Conservation (phyloP, 2,113 vertebrate species). For the Marcusenius ussheri region DNA sequence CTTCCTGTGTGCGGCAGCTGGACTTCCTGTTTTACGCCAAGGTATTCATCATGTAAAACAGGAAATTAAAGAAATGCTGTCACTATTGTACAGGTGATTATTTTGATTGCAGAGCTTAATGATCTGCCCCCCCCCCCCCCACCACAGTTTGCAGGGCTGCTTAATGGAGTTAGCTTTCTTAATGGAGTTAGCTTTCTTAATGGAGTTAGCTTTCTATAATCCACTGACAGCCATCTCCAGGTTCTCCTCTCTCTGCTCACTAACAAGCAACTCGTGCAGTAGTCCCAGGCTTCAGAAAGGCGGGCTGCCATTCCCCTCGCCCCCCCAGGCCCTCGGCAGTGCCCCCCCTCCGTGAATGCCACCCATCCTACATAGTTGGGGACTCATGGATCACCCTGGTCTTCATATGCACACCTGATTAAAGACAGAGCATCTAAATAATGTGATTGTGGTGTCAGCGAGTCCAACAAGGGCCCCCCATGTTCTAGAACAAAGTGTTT, state of each 20-base stretch:
- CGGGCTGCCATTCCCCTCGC: neutral
- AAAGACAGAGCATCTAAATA: neutral
- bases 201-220: conserved; percentile 4
- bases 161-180: neutral
- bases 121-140: neutral
- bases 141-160: neutral
- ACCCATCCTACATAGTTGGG: neutral
- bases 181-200: no score
- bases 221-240: conserved; percentile 41
- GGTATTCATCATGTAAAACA: neutral
- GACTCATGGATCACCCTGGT: neutral
- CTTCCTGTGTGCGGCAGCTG: neutral
- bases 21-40: neutral
- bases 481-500: neutral
- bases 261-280: conserved; percentile 30
- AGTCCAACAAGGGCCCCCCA: neutral
- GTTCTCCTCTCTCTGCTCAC: conserved; percentile 10
- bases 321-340: neutral
- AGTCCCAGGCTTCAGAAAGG: neutral
- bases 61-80: neutral
- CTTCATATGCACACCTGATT: neutral
- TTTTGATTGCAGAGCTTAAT: neutral
- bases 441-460: neutral
- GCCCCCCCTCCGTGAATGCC: neutral
- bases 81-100: neutral